Base-by-base conservation (phyloP, 2,888 invertebrate genomes). In the Drosophila incognita region DNA sequence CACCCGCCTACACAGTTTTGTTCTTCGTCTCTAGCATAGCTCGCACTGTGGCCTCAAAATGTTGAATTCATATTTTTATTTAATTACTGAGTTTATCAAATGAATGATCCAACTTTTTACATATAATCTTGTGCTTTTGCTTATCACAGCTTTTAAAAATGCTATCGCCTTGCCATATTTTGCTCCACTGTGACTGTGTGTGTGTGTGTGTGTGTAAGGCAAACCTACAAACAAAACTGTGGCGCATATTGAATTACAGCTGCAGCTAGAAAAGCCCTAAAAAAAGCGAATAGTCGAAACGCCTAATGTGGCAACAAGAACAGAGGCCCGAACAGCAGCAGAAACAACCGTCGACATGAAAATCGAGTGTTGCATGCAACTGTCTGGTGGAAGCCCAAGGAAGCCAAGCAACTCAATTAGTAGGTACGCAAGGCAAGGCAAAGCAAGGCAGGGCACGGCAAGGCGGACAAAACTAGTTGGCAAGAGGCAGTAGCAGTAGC, bases 361-460 rank as follows among this genome's bases (percentile, higher is more conserved):
- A 66, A 61, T 56, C 80, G 71, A 76, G 82, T 72, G 78, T 72
- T 67, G 71, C 78, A 77, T 81, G 82, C 76, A 72, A 81, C 76
- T 58, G 86, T 86, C 67, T 86, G 81, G 81, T 86, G 87, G 83
- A 83, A 77, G 81, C 69, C 69, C 33, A 13, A 76, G 75, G 90
- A 90, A 85, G 85, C 85, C 85, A 90, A 85, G 90, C 90, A 85
- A 85, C 90, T 85, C 83, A 85, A 90, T 85, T 88, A 90, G 90
- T 88, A 65, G 59, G 46, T 49, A 15, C 48, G 51, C 1, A 54
- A 29, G 33, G 52, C 24, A 42, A 8, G 21, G 40, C 40, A 40
- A n/a, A n/a, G n/a, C 35, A 36, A 15, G 35, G 36, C 36, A n/a
- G 0, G 10, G 36, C 36, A n/a, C 1, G 10, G 11, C 42, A 21